Percentiles rank a stretch among this genome's conserved stretches.
Conservation (phyloP, 1,140 invertebrate genomes). For the Amyelois transitella region DNA sequence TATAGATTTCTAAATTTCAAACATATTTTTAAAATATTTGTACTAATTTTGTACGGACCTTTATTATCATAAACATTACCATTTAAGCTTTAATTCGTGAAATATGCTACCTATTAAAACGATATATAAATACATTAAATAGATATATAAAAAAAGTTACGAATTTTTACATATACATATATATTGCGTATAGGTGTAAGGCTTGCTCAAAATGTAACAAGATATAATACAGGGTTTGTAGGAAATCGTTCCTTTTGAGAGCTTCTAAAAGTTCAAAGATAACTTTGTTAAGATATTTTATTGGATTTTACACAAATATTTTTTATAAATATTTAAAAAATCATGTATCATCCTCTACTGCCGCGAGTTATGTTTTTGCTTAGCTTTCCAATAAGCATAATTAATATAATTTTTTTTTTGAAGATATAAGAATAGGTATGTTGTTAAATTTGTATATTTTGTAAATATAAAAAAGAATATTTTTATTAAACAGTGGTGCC, state of each 20-base stretch:
- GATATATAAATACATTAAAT: not conserved
- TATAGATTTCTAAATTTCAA: too few species aligned
- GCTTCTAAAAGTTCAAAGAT: slow-evolving; percentile 2
- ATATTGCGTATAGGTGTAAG: not conserved
- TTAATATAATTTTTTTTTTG: too few species aligned
- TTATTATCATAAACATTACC: too few species aligned
- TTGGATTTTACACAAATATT: not conserved
- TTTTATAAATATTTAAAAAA: not conserved
- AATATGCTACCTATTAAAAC: too few species aligned
- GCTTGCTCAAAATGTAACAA: slow-evolving; percentile 36
- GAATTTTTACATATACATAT: not conserved
- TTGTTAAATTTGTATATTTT: slow-evolving; percentile 5
- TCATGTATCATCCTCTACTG: not conserved
- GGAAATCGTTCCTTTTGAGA: slow-evolving; percentile 1
- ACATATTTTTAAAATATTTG: too few species aligned
- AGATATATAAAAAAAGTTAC: not conserved
- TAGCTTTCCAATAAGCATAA: too few species aligned
- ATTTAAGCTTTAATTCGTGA: slow-evolving; percentile 51
- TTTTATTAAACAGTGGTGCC: slow-evolving; percentile 38
- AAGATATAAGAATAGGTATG: too few species aligned
- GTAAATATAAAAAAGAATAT: slow-evolving; percentile 3
- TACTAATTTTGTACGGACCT: too few species aligned
- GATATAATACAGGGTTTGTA: slow-evolving; percentile 16
- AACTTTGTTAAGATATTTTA: not conserved
- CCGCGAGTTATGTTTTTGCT: too few species aligned